These are phyloP conservation scores for Brachymystax lenok DNA, from an alignment of 2,797 vertebrate genomes.

Conservation along the genomic window DNA sequence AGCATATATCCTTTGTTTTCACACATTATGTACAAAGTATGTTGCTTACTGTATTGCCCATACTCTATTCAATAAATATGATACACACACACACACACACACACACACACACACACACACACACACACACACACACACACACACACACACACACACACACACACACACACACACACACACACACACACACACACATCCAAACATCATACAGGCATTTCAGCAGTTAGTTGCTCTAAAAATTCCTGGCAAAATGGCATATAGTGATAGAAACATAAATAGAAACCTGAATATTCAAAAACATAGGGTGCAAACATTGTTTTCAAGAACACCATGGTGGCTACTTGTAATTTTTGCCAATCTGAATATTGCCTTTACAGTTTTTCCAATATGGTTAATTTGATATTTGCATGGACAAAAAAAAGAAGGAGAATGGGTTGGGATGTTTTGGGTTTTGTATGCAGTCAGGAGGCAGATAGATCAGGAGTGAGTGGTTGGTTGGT, in stretches of 20 bases:
- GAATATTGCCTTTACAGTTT: neutral
- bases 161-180: neutral
- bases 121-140: neutral
- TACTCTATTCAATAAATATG: constrained; percentile 9
- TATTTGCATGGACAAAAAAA: neutral
- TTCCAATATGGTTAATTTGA: neutral
- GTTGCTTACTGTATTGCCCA: constrained; percentile 1
- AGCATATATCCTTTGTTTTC: neutral
- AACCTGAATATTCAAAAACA: neutral
- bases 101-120: neutral
- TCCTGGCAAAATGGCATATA: neutral
- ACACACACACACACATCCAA: neutral
- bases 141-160: neutral
- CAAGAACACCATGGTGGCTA: neutral
- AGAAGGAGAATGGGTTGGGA: neutral
- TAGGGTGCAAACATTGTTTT: neutral
- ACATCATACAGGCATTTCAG: neutral
- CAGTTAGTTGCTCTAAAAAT: neutral
- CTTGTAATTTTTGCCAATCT: neutral
- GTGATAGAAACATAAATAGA: neutral
- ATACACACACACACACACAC: neutral
- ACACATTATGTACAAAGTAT: neutral
- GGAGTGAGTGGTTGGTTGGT: neutral
- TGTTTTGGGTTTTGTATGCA: neutral
- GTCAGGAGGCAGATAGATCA: neutral